Conservation (phyloP, 1,140 invertebrate species). For the Semibalanus balanoides region DNA sequence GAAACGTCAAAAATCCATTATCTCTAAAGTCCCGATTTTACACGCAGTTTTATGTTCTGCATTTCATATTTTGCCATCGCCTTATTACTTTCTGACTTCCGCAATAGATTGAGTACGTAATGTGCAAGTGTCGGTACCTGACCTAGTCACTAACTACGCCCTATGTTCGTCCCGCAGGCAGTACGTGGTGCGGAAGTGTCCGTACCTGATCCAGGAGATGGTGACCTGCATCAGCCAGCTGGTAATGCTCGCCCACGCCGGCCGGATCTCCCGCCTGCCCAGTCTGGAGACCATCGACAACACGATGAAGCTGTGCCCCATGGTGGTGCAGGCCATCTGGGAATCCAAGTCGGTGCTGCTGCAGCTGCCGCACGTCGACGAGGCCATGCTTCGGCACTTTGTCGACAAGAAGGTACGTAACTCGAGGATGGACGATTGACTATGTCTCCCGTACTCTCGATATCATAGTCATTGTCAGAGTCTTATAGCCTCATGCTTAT, state of each 20-base stretch:
- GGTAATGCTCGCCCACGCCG: slow-evolving; percentile 75
- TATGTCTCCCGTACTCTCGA: too few species aligned
- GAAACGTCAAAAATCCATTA: too few species aligned
- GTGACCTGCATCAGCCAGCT: slow-evolving; percentile 87
- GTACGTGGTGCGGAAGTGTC: slow-evolving; percentile 38
- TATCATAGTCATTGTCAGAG: too few species aligned
- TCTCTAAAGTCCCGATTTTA: too few species aligned
- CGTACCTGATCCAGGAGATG: slow-evolving; percentile 96
- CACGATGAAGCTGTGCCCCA: slow-evolving; percentile 89
- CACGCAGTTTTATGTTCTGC: too few species aligned
- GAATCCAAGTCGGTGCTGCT: slow-evolving; percentile 82
- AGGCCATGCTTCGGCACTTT: slow-evolving; percentile 85
- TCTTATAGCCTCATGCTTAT: too few species aligned
- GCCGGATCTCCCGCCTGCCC: slow-evolving; percentile 64
- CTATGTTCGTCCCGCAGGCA: background rate
- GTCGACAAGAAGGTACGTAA: slow-evolving; percentile 28
- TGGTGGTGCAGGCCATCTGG: slow-evolving; percentile 94
- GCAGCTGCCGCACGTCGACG: slow-evolving; percentile 88
- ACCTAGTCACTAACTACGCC: too few species aligned
- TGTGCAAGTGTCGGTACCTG: too few species aligned
- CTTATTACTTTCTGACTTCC: too few species aligned
- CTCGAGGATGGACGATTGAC: too few species aligned
- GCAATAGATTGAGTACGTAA: too few species aligned
- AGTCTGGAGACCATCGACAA: slow-evolving; percentile 92
- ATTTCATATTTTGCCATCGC: too few species aligned